Evolutionary conservation across 2,797 vertebrate genomes (phyloP), one percentile per base, ranked within the genome.

Genomic region (Mormyrus proboscirostris): DNA sequence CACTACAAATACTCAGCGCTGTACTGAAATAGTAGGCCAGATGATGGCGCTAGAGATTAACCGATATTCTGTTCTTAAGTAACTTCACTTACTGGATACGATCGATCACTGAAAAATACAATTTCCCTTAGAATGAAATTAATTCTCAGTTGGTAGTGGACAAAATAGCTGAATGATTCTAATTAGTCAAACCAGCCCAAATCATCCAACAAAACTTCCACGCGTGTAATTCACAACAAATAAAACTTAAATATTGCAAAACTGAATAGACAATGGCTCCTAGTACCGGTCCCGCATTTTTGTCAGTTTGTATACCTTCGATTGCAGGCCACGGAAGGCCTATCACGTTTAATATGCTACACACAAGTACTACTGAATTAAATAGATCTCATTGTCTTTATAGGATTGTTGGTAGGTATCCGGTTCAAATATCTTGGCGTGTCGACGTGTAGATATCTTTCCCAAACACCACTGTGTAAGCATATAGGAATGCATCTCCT

Each of bases 11-110:
- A 76, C 12, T 41, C 33, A 19, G 33, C 69, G 29, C 69, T 76
- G 29, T 41, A 76, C 5, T 41, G 25, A 76, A 38, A 79, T 8
- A 79, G 5, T n/a, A 1, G 19, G 41, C 69, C 88, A 65, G 14
- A 25, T 41, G 51, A 49, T 49, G 55, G 88, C 79, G n/a, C n/a
- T 62, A 62, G 10, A 89, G 55, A 89, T 84, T 57, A 62, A 25
- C 4, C 6, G 22, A 47, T 16, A 47, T 82, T 19, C 19, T 47
- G 76, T 82, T 44, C 19, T 41, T 79, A 16, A 19, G 38, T 82
- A 82, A 82, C 6, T 44, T n/a, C 6, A n/a, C 29, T 82, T 44
- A 41, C 76, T 82, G 41, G 76, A 82, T n/a, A 82, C 38, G 14
- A 47, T 19, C 38, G 8, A 44, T 44, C 16, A 82, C 9, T 82